Conservation (phyloP, 2,888 invertebrate species). For the Petrolisthes manimaculis region DNA sequence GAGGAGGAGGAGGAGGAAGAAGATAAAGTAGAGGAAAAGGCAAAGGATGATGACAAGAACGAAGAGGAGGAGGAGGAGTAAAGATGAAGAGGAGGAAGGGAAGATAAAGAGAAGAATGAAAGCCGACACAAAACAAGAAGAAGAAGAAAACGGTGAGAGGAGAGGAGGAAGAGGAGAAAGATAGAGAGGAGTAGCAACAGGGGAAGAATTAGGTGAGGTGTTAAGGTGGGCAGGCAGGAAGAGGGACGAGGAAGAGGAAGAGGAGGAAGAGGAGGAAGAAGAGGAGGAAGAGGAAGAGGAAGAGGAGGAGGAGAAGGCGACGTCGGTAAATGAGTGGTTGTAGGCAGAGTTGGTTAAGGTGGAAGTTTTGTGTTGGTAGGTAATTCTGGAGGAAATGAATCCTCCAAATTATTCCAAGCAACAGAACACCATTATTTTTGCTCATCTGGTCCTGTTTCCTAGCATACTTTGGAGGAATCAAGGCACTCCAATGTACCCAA, state of each 20-base stretch:
- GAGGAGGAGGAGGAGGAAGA: neutral
- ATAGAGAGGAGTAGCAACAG: neutral
- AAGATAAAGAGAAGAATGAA: neutral
- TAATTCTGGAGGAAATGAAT: no score
- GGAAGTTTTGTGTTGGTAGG: no score
- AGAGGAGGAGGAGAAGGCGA: neutral
- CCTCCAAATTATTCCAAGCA: no score
- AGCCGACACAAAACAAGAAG: no score
- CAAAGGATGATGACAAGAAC: neutral
- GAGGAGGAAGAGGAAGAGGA: conserved; percentile 17
- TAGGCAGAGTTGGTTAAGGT: no score
- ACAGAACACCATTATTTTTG: no score
- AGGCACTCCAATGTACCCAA: no score
- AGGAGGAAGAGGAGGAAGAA: neutral
- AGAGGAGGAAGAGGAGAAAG: neutral
- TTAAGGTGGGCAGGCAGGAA: neutral
- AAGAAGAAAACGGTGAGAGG: neutral
- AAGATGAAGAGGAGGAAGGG: neutral
- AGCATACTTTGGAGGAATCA: no score
- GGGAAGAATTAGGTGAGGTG: no score
- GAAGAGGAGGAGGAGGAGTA: neutral
- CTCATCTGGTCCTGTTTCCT: no score
- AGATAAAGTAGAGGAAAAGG: neutral
- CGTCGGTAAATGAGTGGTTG: no score
- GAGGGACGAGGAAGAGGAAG: conserved; percentile 11